Evolutionary conservation across 1,140 invertebrate species (phyloP).

Genomic region (Palaemon carinicauda): DNA sequence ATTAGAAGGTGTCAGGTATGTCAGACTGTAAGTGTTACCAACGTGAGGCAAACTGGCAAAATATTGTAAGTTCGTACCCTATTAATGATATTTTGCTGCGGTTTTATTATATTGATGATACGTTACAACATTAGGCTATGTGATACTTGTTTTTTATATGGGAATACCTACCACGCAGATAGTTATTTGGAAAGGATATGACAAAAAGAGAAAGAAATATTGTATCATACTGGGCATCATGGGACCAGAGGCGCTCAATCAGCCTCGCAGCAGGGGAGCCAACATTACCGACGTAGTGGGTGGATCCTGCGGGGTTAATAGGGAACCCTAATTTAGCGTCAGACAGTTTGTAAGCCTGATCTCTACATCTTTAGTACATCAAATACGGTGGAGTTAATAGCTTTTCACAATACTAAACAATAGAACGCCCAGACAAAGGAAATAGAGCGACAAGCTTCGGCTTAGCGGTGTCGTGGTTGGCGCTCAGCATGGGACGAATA

Average conservation of each 20-base stretch:
- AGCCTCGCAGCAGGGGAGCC: constrained; percentile 22
- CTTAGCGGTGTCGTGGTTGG: background rate
- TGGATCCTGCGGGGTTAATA: constrained; percentile 20
- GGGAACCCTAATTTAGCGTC: constrained; percentile 18
- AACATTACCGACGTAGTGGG: constrained; percentile 26
- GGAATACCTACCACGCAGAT: too few species aligned
- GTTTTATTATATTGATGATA: too few species aligned
- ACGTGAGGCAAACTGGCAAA: background rate
- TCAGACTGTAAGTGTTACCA: background rate
- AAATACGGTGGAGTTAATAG: background rate
- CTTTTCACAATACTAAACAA: constrained; percentile 10
- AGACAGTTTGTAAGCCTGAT: constrained; percentile 27
- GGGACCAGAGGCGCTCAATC: constrained; percentile 13
- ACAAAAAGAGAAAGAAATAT: background rate
- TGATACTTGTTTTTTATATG: too few species aligned
- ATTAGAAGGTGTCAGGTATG: constrained; percentile 22
- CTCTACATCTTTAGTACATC: constrained; percentile 23
- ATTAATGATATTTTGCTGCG: too few species aligned
- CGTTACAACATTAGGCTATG: too few species aligned
- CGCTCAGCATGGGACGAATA: background rate
- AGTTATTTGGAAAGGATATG: background rate
- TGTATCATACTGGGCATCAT: background rate
- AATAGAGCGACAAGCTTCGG: background rate
- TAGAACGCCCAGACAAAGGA: background rate
- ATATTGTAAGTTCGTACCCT: background rate